A percentile compares a stretch with the other conserved stretches of the same genome.
Evolutionary conservation across 2,113 vertebrate species (phyloP).

Genomic region (Eidolon helvum): DNA sequence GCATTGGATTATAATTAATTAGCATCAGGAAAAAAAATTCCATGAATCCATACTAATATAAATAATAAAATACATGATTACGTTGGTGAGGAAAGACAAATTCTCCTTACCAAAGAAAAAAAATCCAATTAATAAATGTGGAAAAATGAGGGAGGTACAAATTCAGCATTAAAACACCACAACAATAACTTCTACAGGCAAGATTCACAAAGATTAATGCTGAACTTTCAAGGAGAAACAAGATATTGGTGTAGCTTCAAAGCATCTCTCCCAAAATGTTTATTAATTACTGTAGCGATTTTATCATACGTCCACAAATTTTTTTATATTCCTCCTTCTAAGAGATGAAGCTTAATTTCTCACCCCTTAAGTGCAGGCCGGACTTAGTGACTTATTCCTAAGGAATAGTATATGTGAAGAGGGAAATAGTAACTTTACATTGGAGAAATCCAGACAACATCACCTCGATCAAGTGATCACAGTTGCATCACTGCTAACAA

Average conservation of each 20-base stretch:
- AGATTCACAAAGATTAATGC: not conserved
- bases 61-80: not conserved
- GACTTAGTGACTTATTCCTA: not conserved
- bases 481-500: not conserved
- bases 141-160: not conserved
- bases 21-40: not conserved
- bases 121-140: not conserved
- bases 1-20: not conserved
- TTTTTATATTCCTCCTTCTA: not conserved
- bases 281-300: not conserved
- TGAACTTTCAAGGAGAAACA: not conserved
- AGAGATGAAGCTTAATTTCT: not conserved
- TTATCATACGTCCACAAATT: not conserved
- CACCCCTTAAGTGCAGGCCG: not conserved
- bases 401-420: not conserved
- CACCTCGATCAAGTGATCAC: not conserved
- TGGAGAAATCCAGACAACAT: not conserved
- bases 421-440: not conserved
- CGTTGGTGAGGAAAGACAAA: not conserved
- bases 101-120: not conserved
- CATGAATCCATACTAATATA: not conserved
- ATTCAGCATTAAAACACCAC: not conserved
- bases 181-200: not conserved
- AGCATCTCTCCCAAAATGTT: not conserved
- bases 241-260: not conserved